These are phyloP conservation scores for Rhynchomys soricoides DNA, from an alignment of 2,113 vertebrate species.

Conservation along the genomic window DNA sequence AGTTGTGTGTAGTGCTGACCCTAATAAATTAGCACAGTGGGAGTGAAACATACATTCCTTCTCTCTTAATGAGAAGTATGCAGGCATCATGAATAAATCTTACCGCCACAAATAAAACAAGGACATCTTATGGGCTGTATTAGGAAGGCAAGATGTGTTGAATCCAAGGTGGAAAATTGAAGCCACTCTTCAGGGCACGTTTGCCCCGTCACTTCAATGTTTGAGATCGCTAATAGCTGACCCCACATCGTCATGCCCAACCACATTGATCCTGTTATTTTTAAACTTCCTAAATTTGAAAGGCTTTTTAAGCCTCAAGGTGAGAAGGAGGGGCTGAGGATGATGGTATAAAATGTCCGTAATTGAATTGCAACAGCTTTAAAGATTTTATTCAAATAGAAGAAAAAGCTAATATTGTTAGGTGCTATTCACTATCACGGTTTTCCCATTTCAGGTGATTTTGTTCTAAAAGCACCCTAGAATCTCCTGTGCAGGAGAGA, in stretches of 20 bases:
- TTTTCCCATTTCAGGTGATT: not conserved
- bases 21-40: not conserved
- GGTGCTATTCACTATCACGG: not conserved
- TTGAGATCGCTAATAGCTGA: not conserved
- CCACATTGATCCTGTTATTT: not conserved
- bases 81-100: not conserved
- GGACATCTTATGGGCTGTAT: not conserved
- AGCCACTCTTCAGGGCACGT: not conserved
- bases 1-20: not conserved
- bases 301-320: not conserved
- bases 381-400: not conserved
- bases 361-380: not conserved
- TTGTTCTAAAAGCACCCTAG: not conserved
- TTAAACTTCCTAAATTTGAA: not conserved
- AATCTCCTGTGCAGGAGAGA: not conserved
- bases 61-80: not conserved
- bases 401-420: not conserved
- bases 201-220: not conserved
- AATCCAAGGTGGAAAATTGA: not conserved
- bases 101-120: not conserved
- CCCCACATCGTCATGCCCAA: not conserved
- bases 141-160: not conserved
- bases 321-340: not conserved
- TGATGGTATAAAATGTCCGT: not conserved
- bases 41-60: not conserved